These are phyloP conservation scores for Trachelus troglodyta DNA, from an alignment of 2,888 invertebrate genomes.

Conservation along the genomic window DNA sequence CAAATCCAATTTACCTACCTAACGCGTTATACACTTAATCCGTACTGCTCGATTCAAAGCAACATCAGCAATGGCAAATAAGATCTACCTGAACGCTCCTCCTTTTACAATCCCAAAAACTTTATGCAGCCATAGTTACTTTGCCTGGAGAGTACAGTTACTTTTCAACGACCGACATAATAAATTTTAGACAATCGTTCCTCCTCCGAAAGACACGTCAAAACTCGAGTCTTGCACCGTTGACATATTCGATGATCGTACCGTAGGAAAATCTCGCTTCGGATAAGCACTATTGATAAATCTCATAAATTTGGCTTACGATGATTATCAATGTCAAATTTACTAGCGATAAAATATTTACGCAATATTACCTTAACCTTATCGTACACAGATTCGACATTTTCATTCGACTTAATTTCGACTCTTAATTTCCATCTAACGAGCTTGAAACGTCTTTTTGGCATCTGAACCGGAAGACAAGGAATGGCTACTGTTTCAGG, in stretches of 20 bases:
- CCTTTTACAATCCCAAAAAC: background rate
- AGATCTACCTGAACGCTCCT: background rate
- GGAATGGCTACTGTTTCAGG: background rate
- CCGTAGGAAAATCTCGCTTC: background rate
- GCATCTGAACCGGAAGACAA: background rate
- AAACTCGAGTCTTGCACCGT: background rate
- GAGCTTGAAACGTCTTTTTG: background rate
- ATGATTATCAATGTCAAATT: background rate
- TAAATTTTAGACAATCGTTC: background rate
- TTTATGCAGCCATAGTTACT: background rate
- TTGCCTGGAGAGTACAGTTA: background rate
- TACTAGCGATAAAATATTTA: background rate
- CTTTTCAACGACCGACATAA: background rate
- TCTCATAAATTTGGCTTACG: background rate
- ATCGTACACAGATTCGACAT: background rate
- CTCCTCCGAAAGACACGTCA: background rate
- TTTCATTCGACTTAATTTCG: background rate
- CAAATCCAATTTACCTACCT: conserved; percentile 30
- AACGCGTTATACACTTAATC: background rate
- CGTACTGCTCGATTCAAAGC: background rate
- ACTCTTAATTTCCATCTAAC: background rate
- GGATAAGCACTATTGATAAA: background rate
- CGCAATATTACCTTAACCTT: background rate
- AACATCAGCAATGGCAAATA: background rate
- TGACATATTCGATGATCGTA: background rate